These are phyloP conservation scores for Diarsia mendica DNA, from an alignment of 2,888 invertebrate genomes.

Conservation along the genomic window DNA sequence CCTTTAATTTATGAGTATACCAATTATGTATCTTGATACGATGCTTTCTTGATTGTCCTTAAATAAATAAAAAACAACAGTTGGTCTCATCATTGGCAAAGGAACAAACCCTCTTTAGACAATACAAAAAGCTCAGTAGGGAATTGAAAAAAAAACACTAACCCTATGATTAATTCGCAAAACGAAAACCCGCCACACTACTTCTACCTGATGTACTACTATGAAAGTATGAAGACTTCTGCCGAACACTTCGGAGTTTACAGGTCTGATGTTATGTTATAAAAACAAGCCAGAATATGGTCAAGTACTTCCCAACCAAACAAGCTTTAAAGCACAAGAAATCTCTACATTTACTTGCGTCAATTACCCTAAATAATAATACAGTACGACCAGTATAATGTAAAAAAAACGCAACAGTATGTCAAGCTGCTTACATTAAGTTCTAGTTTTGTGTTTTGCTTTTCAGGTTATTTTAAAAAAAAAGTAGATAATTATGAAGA, in stretches of 20 bases:
- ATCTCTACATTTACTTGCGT: conserved; percentile 2
- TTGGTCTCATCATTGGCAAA: background rate
- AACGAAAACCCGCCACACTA: background rate
- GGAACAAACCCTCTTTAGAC: background rate
- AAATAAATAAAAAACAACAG: no score
- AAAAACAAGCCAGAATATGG: background rate
- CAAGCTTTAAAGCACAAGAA: background rate
- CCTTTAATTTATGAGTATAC: no score
- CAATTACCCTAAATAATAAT: conserved; percentile 8
- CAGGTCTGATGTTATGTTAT: no score
- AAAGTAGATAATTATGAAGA: background rate
- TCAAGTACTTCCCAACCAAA: conserved; percentile 7
- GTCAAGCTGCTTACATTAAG: background rate
- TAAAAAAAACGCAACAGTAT: background rate
- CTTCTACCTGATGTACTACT: no score
- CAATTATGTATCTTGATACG: no score
- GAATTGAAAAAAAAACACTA: background rate
- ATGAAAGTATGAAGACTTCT: no score
- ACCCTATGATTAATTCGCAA: no score
- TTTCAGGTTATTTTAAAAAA: background rate
- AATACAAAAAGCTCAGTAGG: background rate
- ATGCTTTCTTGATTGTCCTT: no score
- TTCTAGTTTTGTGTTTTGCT: background rate
- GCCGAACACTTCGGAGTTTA: no score
- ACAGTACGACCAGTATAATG: background rate